A percentile compares a stretch with the other conserved stretches of the same genome.
Conservation (phyloP, 2,888 invertebrate genomes). For the Drosophila glabriapex region DNA sequence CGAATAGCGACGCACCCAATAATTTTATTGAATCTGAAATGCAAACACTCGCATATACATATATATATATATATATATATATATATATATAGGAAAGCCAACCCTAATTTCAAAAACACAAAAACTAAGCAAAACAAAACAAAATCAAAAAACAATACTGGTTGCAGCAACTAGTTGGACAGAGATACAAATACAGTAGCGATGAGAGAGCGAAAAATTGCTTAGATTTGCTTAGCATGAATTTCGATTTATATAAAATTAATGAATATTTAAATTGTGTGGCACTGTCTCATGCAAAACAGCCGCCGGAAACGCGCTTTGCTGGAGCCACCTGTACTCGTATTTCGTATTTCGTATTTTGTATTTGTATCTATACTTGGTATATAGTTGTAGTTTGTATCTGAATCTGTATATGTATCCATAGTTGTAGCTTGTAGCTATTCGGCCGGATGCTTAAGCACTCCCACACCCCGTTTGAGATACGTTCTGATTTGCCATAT, state of each 20-base stretch:
- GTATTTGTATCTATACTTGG: not conserved
- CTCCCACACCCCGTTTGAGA: constrained; percentile 29
- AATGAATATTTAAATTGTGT: constrained; percentile 78
- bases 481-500: constrained; percentile 39
- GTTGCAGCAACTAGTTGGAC: constrained; percentile 4
- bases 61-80: not conserved
- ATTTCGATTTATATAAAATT: constrained; percentile 77
- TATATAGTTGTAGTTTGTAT: constrained; percentile 1
- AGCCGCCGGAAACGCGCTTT: constrained; percentile 76
- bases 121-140: constrained; percentile 38
- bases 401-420: constrained; percentile 1
- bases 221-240: constrained; percentile 46
- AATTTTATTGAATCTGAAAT: constrained; percentile 77
- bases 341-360: constrained; percentile 24
- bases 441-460: constrained; percentile 63
- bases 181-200: constrained; percentile 54
- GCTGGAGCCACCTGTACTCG: constrained; percentile 65
- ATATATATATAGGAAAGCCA: constrained; percentile 29
- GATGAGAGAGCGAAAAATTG: constrained; percentile 35
- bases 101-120: constrained; percentile 48
- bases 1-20: constrained; percentile 82
- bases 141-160: constrained; percentile 29
- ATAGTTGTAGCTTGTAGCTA: constrained; percentile 6
- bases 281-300: constrained; percentile 61
- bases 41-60: constrained; percentile 12